Percentiles rank a stretch among this genome's conserved stretches.
Evolutionary conservation across 2,888 invertebrate genomes (phyloP).

Genomic region (Dendrolimus houi): DNA sequence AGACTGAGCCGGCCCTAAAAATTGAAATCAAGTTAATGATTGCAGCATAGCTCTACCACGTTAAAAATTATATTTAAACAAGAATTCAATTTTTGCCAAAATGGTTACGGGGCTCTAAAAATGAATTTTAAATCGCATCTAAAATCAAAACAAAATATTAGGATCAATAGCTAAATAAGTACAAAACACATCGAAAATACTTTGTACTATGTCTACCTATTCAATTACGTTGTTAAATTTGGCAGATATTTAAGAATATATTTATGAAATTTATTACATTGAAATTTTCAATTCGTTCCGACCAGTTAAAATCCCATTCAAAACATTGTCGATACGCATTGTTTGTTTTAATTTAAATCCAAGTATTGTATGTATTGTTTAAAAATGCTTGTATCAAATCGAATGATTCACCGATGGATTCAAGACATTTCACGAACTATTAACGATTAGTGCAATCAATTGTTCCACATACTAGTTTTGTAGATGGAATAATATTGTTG

Average conservation of each 20-base stretch:
- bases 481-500: neutral
- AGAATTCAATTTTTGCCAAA: too few species aligned
- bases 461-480: neutral
- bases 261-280: neutral
- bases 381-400: conserved; percentile 13
- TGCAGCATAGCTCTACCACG: too few species aligned
- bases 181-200: too few species aligned
- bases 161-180: too few species aligned
- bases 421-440: conserved; percentile 20
- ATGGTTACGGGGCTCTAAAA: too few species aligned
- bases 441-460: conserved; percentile 11
- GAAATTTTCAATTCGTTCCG: conserved; percentile 2
- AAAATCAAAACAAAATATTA: too few species aligned
- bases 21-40: too few species aligned
- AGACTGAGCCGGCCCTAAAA: too few species aligned
- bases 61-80: too few species aligned
- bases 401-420: conserved; percentile 20
- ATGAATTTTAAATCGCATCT: too few species aligned
- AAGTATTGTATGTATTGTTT: conserved; percentile 9
- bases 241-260: neutral
- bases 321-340: conserved; percentile 3
- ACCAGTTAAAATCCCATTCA: conserved; percentile 15
- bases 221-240: too few species aligned
- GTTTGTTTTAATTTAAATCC: conserved; percentile 1
- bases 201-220: too few species aligned